These are phyloP conservation scores for Yasuhikotakia modesta DNA, from an alignment of 2,797 vertebrate species.

Conservation along the genomic window DNA sequence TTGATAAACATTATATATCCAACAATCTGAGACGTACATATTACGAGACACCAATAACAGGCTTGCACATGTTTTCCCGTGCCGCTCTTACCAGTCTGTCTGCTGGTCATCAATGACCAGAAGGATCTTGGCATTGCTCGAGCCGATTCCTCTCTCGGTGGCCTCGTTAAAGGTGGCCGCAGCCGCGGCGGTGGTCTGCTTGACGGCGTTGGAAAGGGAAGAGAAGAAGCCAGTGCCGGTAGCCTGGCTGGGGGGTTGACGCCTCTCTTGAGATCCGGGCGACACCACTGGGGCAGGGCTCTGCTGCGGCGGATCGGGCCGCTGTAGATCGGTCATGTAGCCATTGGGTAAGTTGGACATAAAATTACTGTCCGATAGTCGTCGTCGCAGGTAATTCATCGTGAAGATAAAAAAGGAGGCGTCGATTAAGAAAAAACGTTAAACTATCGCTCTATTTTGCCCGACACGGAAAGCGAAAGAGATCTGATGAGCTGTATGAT, in stretches of 20 bases:
- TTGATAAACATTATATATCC: background rate
- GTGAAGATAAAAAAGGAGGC: slow-evolving; percentile 54
- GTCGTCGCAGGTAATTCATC: slow-evolving; percentile 92
- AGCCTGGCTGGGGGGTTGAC: slow-evolving; percentile 64
- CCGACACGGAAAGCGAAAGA: background rate
- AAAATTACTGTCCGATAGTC: slow-evolving; percentile 92
- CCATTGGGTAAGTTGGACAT: slow-evolving; percentile 94
- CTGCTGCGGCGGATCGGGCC: slow-evolving; percentile 79
- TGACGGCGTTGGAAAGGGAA: slow-evolving; percentile 89
- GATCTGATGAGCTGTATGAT: background rate
- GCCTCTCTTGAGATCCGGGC: slow-evolving; percentile 69
- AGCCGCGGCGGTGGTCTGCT: slow-evolving; percentile 88
- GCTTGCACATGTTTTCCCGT: slow-evolving; percentile 5
- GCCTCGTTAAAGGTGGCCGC: slow-evolving; percentile 87
- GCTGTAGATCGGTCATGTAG: slow-evolving; percentile 89
- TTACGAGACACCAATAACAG: background rate
- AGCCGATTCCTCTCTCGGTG: slow-evolving; percentile 79
- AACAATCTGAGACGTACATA: background rate
- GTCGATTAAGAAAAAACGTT: slow-evolving; percentile 47
- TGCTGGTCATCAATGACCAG: slow-evolving; percentile 89
- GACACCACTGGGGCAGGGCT: slow-evolving; percentile 71
- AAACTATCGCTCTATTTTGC: slow-evolving; percentile 45
- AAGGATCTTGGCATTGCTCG: slow-evolving; percentile 81
- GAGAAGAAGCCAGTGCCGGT: slow-evolving; percentile 83
- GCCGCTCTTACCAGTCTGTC: slow-evolving; percentile 87